Percentiles rank a stretch among this genome's conserved stretches.
Conservation (phyloP, 2,797 vertebrate genomes). For the Perodicticus potto region DNA sequence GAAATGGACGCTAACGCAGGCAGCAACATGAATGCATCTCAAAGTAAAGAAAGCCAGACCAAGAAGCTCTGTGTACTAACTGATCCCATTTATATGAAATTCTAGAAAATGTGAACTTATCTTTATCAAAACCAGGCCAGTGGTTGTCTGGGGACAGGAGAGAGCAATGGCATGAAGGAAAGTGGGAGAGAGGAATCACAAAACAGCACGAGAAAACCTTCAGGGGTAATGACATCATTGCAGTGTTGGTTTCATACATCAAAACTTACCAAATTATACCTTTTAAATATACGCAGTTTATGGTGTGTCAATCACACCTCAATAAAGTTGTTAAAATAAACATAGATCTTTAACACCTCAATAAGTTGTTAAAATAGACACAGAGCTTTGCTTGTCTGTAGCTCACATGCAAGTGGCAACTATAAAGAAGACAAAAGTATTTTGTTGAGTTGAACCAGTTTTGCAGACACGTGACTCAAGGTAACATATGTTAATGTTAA, state of each 20-base stretch:
- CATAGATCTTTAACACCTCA: too few species aligned
- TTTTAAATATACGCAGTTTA: background rate
- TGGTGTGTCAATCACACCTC: background rate
- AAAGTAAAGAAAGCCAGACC: background rate
- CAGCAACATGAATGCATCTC: too few species aligned
- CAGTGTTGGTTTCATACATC: background rate
- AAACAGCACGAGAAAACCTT: background rate
- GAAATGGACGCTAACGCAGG: background rate
- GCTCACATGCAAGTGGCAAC: background rate
- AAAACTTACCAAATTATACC: background rate
- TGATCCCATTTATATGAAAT: background rate
- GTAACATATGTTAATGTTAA: background rate
- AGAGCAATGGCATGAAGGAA: background rate
- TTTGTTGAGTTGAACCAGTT: background rate
- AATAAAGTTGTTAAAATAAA: conserved; percentile 10
- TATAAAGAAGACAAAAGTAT: background rate
- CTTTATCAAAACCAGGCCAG: background rate
- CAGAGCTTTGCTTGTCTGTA: background rate
- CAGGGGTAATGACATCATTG: background rate
- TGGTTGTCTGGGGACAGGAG: background rate
- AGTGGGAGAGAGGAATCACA: background rate
- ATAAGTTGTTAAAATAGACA: too few species aligned
- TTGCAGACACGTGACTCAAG: background rate
- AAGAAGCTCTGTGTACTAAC: background rate
- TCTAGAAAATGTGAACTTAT: background rate